phyloP scores from a whole-genome alignment of 1,140 invertebrate species.

The Drosophila triauraria region DNA sequence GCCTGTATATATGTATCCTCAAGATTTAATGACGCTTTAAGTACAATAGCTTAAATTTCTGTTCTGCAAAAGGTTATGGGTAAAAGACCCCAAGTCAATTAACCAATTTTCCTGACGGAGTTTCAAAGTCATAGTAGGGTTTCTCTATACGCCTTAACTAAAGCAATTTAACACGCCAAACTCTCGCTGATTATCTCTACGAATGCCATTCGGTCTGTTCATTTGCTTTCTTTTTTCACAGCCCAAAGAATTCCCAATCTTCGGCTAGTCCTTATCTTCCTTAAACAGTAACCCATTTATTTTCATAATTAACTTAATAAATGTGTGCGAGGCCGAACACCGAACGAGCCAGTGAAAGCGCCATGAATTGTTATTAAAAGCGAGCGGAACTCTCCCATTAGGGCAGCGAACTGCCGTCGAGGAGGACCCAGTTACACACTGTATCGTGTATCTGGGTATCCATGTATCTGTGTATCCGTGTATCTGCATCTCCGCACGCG shows the following conservation, averaged over 20 bases:
- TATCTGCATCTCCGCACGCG: conserved; percentile 22
- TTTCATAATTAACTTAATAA: conserved; percentile 77
- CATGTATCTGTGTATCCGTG: conserved; percentile 32
- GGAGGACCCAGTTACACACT: conserved; percentile 54
- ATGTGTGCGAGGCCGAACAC: conserved; percentile 62
- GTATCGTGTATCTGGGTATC: conserved; percentile 39
- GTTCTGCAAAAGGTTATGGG: too few species aligned
- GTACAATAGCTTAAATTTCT: too few species aligned
- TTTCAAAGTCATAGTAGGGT: not conserved
- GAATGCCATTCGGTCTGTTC: not conserved
- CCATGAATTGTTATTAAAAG: conserved; percentile 76
- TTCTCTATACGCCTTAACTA: not conserved
- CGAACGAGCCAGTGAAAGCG: conserved; percentile 54
- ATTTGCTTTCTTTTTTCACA: conserved; percentile 3
- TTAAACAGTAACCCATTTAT: conserved; percentile 48
- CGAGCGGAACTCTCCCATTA: conserved; percentile 61
- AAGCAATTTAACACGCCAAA: conserved; percentile 10
- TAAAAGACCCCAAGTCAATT: too few species aligned
- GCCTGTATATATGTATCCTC: too few species aligned
- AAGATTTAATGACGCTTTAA: too few species aligned
- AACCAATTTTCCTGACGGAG: too few species aligned
- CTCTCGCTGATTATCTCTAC: not conserved
- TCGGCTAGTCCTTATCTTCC: conserved; percentile 1
- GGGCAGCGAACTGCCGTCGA: not conserved
- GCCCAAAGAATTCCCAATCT: conserved; percentile 1